Conservation (phyloP, 53 echinoderm and acorn worm species). For the Zoroaster sp. region DNA sequence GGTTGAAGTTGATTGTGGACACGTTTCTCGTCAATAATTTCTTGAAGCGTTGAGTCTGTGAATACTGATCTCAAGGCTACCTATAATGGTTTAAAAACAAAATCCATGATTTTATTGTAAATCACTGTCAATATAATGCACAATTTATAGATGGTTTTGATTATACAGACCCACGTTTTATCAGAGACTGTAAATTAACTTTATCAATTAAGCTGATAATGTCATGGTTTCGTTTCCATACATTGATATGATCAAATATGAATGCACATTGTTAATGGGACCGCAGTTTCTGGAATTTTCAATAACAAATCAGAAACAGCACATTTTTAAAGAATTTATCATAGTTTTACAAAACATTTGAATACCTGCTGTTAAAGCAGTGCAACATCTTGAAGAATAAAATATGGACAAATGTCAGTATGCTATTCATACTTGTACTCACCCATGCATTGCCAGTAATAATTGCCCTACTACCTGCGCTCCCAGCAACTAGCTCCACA, state of each 20-base stretch:
- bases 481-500: slow-evolving; percentile 59
- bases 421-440: background rate
- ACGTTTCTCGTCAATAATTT: slow-evolving; percentile 31
- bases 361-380: too few relatives aligned
- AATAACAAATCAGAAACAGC: too few relatives aligned
- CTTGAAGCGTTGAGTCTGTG: slow-evolving; percentile 30
- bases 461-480: slow-evolving; percentile 67
- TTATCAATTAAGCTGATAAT: too few relatives aligned
- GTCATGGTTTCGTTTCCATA: too few relatives aligned
- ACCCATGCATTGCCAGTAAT: slow-evolving; percentile 78
- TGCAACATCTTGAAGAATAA: background rate
- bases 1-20: slow-evolving; percentile 52
- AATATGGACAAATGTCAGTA: background rate
- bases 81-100: background rate
- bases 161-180: too few relatives aligned
- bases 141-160: too few relatives aligned
- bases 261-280: too few relatives aligned
- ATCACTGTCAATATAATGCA: background rate
- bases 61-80: background rate
- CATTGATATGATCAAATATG: too few relatives aligned
- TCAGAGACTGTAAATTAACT: too few relatives aligned
- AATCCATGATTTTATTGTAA: background rate
- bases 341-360: too few relatives aligned
- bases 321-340: too few relatives aligned
- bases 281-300: too few relatives aligned